A percentile compares a stretch with the other conserved stretches of the same genome.
Evolutionary conservation across 1,140 invertebrate species (phyloP).

Genomic region (Drosophila yakuba): DNA sequence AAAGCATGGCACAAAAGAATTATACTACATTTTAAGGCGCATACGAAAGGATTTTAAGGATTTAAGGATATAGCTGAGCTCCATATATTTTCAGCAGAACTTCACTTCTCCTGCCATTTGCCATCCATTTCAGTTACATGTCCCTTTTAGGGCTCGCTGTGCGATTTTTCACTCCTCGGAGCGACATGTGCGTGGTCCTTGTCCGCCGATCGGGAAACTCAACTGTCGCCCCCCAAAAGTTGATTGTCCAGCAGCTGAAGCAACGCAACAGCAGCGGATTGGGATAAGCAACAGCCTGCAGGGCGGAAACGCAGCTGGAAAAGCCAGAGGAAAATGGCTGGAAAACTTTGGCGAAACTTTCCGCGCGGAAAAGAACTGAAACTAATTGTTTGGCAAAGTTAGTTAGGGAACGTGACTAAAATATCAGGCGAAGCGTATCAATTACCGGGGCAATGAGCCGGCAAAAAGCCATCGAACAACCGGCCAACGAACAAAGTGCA

Average conservation of each 20-base stretch:
- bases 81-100: conserved; percentile 4
- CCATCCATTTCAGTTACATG: conserved; percentile 41
- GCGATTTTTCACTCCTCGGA: conserved; percentile 33
- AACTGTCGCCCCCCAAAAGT: conserved; percentile 47
- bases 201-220: conserved; percentile 36
- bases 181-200: conserved; percentile 42
- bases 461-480: conserved; percentile 51
- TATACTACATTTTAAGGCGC: not conserved
- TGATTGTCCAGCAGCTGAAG: conserved; percentile 37
- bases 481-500: conserved; percentile 23
- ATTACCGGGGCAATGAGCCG: conserved; percentile 69
- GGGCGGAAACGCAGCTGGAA: conserved; percentile 22
- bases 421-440: conserved; percentile 61
- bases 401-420: conserved; percentile 72
- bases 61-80: not conserved
- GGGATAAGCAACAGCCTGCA: conserved; percentile 54
- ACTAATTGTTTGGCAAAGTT: conserved; percentile 79
- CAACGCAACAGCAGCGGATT: conserved; percentile 22
- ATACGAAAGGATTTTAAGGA: not conserved
- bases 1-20: not conserved
- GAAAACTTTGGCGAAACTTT: conserved; percentile 58
- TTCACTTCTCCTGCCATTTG: not conserved
- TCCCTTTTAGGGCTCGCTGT: conserved; percentile 28
- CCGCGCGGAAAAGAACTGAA: conserved; percentile 38
- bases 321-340: conserved; percentile 17